These are phyloP conservation scores for Sarcophaga carnaria DNA, from an alignment of 2,888 invertebrate genomes.

Conservation along the genomic window DNA sequence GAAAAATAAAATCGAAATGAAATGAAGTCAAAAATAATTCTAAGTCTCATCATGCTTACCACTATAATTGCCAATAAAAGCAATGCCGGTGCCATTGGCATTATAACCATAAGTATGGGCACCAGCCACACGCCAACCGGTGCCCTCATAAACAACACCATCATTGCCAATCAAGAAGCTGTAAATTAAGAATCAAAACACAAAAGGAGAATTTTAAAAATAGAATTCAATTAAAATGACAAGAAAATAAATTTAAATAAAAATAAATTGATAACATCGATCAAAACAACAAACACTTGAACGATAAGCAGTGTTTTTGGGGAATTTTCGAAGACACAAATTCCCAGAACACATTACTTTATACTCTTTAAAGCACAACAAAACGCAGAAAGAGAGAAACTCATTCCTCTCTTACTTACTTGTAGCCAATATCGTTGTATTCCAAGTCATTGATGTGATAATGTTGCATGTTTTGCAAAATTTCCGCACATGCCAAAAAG, in stretches of 20 bases:
- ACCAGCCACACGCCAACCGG: constrained; percentile 85
- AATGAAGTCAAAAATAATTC: neutral
- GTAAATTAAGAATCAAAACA: constrained; percentile 3
- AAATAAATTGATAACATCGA: neutral
- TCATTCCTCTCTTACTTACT: constrained; percentile 77
- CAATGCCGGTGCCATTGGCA: constrained; percentile 84
- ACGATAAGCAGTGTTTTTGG: neutral
- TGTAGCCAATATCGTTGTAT: constrained; percentile 84
- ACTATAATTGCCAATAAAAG: constrained; percentile 84
- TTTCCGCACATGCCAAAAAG: constrained; percentile 81
- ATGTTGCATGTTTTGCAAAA: constrained; percentile 83
- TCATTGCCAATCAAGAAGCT: constrained; percentile 86
- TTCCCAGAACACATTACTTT: neutral
- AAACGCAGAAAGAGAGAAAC: no score
- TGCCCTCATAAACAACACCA: constrained; percentile 86
- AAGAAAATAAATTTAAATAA: neutral
- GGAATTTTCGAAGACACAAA: neutral
- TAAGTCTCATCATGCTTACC: constrained; percentile 76
- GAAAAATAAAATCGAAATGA: constrained; percentile 24
- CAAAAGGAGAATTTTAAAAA: neutral
- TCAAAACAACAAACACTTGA: neutral
- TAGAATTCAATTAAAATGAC: no score
- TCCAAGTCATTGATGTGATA: constrained; percentile 83
- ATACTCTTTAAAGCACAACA: no score
- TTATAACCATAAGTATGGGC: constrained; percentile 85